Conservation (phyloP, 2,113 vertebrate genomes). For the Rhynchopsitta pachyrhyncha region DNA sequence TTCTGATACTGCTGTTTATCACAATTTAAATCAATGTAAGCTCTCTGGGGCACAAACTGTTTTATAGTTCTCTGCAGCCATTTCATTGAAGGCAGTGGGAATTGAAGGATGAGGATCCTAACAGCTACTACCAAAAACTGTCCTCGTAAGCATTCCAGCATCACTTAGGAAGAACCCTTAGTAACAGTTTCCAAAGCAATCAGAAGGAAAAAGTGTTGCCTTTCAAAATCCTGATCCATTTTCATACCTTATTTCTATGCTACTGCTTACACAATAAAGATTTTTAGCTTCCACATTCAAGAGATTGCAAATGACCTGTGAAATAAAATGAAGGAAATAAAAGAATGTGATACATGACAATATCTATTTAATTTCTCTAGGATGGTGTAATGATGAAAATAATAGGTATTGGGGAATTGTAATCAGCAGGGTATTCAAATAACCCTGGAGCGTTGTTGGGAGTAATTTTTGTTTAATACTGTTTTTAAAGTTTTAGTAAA, state of each 20-base stretch:
- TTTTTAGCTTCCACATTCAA: slow-evolving; percentile 4
- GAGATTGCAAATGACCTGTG: slow-evolving; percentile 33
- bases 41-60: neutral
- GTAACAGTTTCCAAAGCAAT: neutral
- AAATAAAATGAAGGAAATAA: slow-evolving; percentile 37
- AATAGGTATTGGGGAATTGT: neutral
- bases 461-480: slow-evolving; percentile 24
- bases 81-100: neutral
- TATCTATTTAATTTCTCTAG: neutral
- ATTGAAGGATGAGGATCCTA: neutral
- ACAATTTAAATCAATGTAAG: neutral
- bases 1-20: neutral
- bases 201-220: neutral
- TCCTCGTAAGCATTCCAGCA: neutral
- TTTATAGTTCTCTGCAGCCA: neutral
- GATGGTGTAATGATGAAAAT: neutral
- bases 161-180: neutral
- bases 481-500: neutral
- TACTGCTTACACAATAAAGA: neutral
- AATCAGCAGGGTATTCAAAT: neutral
- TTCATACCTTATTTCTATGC: slow-evolving; percentile 6
- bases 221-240: neutral
- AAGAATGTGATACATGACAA: neutral
- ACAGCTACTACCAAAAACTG: neutral
- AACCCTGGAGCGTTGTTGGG: neutral